A percentile compares a stretch with the other conserved stretches of the same genome.
These are phyloP conservation scores for Moxostoma hubbsi DNA, from an alignment of 2,797 vertebrate species.

Conservation along the genomic window DNA sequence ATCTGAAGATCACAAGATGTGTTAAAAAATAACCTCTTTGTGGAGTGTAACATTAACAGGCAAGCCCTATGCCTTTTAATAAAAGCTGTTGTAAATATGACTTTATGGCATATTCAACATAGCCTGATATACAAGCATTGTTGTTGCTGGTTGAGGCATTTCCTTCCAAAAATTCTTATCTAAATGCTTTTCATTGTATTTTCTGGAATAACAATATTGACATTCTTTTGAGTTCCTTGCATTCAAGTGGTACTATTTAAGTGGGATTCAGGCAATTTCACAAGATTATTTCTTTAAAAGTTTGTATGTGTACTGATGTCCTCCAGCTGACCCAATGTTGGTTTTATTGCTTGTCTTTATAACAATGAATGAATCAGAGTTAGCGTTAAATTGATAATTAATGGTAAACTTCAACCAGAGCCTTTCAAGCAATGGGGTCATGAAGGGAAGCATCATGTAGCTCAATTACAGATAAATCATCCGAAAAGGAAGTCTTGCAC, in stretches of 20 bases:
- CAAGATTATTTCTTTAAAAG: background rate
- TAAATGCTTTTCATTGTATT: background rate
- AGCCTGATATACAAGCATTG: background rate
- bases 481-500: constrained; percentile 35
- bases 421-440: constrained; percentile 70
- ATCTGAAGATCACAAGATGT: constrained; percentile 50
- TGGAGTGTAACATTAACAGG: constrained; percentile 50
- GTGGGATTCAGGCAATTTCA: background rate
- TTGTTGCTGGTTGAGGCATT: background rate
- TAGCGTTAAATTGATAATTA: constrained; percentile 29
- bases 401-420: constrained; percentile 30
- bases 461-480: constrained; percentile 51
- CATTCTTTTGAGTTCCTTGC: background rate
- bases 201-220: background rate
- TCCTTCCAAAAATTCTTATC: background rate
- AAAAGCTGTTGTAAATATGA: constrained; percentile 5
- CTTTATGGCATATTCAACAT: constrained; percentile 6
- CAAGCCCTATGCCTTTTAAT: constrained; percentile 6
- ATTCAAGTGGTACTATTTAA: background rate
- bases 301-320: background rate
- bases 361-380: constrained; percentile 12
- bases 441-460: constrained; percentile 70
- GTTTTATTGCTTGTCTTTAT: background rate
- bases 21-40: constrained; percentile 54
- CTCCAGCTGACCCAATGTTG: background rate